Evolutionary conservation across 64 coral and sea anemone species (phyloP).

Genomic region (Orbicella faveolata): DNA sequence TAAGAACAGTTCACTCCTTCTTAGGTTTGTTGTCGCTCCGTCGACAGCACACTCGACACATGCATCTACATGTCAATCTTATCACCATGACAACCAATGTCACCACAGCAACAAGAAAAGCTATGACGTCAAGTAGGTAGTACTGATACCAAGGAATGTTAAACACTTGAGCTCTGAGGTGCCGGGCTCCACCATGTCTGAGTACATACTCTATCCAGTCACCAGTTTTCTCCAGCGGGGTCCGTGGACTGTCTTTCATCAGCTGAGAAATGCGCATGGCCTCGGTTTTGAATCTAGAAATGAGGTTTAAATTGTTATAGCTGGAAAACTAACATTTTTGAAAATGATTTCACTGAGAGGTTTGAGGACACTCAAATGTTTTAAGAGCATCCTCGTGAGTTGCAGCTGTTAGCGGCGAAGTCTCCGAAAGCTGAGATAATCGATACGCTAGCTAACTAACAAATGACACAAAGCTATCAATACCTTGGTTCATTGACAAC

Average conservation of each 20-base stretch:
- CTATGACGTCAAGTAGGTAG: conserved; percentile 37
- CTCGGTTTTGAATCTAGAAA: conserved; percentile 25
- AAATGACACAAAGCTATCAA: background rate
- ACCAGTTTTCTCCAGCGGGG: conserved; percentile 7
- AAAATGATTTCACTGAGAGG: too few relatives aligned
- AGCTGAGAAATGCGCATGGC: conserved; percentile 37
- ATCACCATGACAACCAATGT: conserved; percentile 29
- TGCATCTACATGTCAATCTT: conserved; percentile 16
- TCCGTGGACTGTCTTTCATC: conserved; percentile 12
- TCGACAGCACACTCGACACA: background rate
- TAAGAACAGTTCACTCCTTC: conserved; percentile 4
- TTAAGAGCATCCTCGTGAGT: too few relatives aligned
- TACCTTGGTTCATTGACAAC: conserved; percentile 34
- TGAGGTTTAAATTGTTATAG: too few relatives aligned
- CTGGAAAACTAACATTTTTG: too few relatives aligned
- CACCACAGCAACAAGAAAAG: conserved; percentile 32
- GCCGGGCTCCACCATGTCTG: conserved; percentile 23
- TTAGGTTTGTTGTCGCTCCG: conserved; percentile 5
- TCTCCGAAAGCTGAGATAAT: too few relatives aligned
- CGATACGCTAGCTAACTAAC: background rate
- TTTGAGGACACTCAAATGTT: too few relatives aligned
- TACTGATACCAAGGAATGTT: conserved; percentile 54
- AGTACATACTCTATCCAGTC: conserved; percentile 59
- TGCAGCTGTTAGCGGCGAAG: too few relatives aligned
- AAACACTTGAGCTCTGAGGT: conserved; percentile 26